Base-by-base conservation (phyloP, 1,140 invertebrate species). In the Trialeurodes vaporariorum region DNA sequence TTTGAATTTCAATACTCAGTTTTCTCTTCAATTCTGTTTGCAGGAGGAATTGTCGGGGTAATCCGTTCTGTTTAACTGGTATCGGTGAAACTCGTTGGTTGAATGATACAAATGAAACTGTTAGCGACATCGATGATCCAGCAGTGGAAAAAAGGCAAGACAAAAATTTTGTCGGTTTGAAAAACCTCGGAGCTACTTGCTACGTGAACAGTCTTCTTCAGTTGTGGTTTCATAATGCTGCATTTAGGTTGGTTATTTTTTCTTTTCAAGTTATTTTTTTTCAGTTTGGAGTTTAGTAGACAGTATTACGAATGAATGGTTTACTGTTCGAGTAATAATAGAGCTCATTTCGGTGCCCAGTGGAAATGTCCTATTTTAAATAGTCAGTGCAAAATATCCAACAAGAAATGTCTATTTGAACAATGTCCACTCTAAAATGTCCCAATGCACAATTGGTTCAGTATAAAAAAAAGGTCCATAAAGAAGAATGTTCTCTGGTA, bases 121-220 rank as follows among this genome's bases (percentile, higher is more conserved):
- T 67, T 59, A 22, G 68, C 66, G 78, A 82, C 24, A 77, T 84
- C 66, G 82, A 84, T 72, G 81, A 84, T 76, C 82, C 81, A 68
- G 73, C 82, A 27, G 72, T 74, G 1, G 82, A 84, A 75, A 73
- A 82, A 34, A 74, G 83, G 22, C 75, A 79, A 67, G 77, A 78
- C 25, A 79, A 77, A 0, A 76, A 80, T 62, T 82, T 82, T 79
- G 85, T 85, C 58, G 87, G 87, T 21, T 76, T 89, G 61, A 84
- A 85, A 76, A 89, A 89, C 80, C 76, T 89, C 64, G 87, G 87
- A 59, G 86, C 86, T 22, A 89, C 87, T 12, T 89, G 87, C 77
- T 89, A 89, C 75, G 85, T 88, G 9, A 89, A 89, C 76, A 86
- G 86, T 72, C 81, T 88, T 68, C 80, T 89, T 58, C 87, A 89